A percentile compares a stretch with the other conserved stretches of the same genome.
Conservation (phyloP, 2,797 vertebrate species). For the Acanthurus lineatus region DNA sequence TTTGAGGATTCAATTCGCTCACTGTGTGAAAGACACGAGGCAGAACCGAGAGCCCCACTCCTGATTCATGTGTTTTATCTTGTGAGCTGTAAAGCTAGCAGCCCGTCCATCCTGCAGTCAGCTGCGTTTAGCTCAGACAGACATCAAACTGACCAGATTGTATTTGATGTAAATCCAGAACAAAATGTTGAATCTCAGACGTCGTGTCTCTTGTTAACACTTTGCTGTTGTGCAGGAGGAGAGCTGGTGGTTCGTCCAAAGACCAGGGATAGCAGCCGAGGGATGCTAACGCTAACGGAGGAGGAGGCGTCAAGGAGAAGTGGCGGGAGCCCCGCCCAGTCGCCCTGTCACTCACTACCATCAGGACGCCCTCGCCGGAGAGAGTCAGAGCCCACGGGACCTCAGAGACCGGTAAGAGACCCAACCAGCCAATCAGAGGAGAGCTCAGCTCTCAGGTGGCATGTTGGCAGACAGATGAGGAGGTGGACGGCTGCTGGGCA, state of each 20-base stretch:
- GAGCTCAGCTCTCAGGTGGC: conserved; percentile 46
- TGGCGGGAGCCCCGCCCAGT: conserved; percentile 88
- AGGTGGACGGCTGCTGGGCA: conserved; percentile 19
- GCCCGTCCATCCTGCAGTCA: no score
- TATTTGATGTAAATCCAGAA: no score
- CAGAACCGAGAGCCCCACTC: no score
- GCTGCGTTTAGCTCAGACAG: no score
- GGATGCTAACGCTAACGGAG: conserved; percentile 92
- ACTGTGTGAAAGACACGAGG: no score
- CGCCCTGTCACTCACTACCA: conserved; percentile 92
- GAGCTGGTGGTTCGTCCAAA: conserved; percentile 88
- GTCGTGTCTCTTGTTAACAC: background rate
- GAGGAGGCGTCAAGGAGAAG: conserved; percentile 86
- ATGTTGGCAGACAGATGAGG: conserved; percentile 50
- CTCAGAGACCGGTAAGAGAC: conserved; percentile 96
- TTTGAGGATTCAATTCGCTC: no score
- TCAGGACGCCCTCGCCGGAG: conserved; percentile 89
- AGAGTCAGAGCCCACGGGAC: conserved; percentile 93
- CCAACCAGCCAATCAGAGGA: conserved; percentile 51
- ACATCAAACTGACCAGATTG: no score
- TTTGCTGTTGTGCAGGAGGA: conserved; percentile 63
- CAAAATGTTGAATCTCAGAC: no score
- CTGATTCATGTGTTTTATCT: no score
- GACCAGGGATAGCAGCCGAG: conserved; percentile 86
- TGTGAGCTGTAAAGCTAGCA: no score